Base-by-base conservation (phyloP, 2,888 invertebrate genomes). In the Yponomeuta malinellus region DNA sequence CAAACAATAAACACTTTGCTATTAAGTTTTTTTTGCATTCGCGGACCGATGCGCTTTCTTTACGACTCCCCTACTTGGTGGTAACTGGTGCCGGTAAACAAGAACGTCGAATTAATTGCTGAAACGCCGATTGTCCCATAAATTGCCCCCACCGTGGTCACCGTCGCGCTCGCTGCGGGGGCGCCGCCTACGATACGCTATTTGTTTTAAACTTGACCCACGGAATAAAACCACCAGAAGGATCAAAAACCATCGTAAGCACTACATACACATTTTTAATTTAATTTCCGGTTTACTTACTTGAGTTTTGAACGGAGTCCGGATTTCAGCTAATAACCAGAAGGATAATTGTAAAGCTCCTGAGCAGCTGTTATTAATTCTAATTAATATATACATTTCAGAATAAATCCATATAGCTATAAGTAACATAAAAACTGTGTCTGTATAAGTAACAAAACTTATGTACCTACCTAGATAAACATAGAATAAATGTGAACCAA, bases 201-300 rank as follows among this genome's bases (percentile, higher is more conserved):
- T 69, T 59, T 29, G 23, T 70, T 70, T 72, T 67, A 69, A 71
- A 69, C 67, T 71, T 71, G 69, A 63, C 67, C 66, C 71, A 67
- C 70, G 69, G 63, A 67, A 3, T 15, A 59, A 15, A 15, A 59
- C 15, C 52, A 15, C 52, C 52, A 59, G 52, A 59, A 59, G 52
- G 12, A 12, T 59, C 43, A 43, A 37, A 37, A 2, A 37, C 37
- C 0, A 1, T 37, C 5, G 4, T 37, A 37, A 37, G 37, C 37
- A 37, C 23, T 23, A 23, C 23, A 37, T 4, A 37, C 37, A 37
- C 52, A 52, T 52, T 52, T 2, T 12, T 52, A 52, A 52, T 9
- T 52, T 52, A 10, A 52, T 52, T 52, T 3, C 5, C 4, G 37
- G 37, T 5, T 37, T 3, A 37, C 37, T 2, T 37, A 4, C 5